Base-by-base conservation (phyloP, 2,113 vertebrate species). In the Mellivora capensis region DNA sequence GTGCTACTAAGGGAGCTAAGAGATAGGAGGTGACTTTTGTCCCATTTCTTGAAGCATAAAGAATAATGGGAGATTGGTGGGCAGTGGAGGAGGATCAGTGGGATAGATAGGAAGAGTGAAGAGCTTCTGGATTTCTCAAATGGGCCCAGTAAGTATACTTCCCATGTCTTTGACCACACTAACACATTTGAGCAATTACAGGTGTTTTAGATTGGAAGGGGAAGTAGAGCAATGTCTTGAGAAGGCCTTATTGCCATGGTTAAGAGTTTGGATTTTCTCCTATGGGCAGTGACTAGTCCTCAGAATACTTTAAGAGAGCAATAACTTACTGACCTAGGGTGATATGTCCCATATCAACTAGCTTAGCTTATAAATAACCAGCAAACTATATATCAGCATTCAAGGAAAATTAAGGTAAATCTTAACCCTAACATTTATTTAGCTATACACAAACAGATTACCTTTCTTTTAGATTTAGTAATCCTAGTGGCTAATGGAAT, bases 391-490 rank as follows among this genome's bases (percentile, higher is more conserved):
- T 74, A 61, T 37, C 8, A 83, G 39, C 7, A 13, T 81, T 44
- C 71, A 93, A 17, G 44, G 57, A 92, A 54, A 91, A 81, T 87
- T 59, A 76, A 72, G 14, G 15, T 76, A 71, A 95, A 77, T 81
- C 17, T 71, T 86, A 85, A 76, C 18, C 34, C 20, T 94, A 57
- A 47, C 74, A 57, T 80, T 91, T 94, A 20, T 57, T 92, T 97
- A 83, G 34, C 21, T 25, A 6, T 83, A 8, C 47, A 23, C 17
- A 91, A 52, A 62, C 94, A 84, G 67, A 80, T 84, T 64, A 20
- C 59, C 9, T 96, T 91, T 96, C 37, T 89, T 95, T 93, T 95
- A 61, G 62, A 87, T 91, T 94, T 77, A 88, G 25, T 93, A 62
- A 82, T 37, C n/a, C 23, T 79, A 57, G 29, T 77, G 39, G 44